Evolutionary conservation across 2,113 vertebrate genomes (phyloP), one percentile per base, ranked within the genome.

Genomic region (Dasyornis broadbenti): DNA sequence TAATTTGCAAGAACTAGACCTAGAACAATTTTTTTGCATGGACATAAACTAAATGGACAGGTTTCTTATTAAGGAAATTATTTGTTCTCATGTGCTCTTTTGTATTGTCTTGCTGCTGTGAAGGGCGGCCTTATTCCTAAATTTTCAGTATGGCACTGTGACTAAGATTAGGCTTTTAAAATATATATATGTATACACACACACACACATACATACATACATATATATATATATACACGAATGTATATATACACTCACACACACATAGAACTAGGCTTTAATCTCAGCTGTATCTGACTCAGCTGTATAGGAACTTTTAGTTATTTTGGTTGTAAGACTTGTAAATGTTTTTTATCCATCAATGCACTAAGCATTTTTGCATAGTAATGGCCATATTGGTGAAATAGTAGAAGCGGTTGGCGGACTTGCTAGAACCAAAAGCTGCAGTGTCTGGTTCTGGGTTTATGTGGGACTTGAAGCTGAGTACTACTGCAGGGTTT

Each of bases 201-300:
- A 18, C 17, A 40, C 16, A 52, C 0, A 0, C 65, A 15, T 33
- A 57, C 0, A 44, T 42, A 30, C 1, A 28, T 13, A 23, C 18
- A 5, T 15, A 11, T 6, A 9, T 4, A 6, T 31, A 3, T 27
- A 23, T 3, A 3, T 18, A 6, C 26, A 27, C 3, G 3, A 15
- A 6, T 33, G 6, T 7, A 1, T 3, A 1, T 4, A 17, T 7
- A 13, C 0, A 63, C 0, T 10, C 6, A 40, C 7, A 52, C 11
- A 54, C 0, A 1, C 5, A 1, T 24, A 85, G 42, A 68, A 24
- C 35, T 84, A 64, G 24, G 18, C 56, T 91, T 72, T 73, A 81
- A 59, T 83, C 35, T 24, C 30, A 45, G 21, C 5, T 52, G 10
- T 52, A 4, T 33, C n/a, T 66, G 52, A 89, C 39, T 12, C 50